Conservation (phyloP, 2,113 vertebrate genomes). For the Muntiacus muntjak region DNA sequence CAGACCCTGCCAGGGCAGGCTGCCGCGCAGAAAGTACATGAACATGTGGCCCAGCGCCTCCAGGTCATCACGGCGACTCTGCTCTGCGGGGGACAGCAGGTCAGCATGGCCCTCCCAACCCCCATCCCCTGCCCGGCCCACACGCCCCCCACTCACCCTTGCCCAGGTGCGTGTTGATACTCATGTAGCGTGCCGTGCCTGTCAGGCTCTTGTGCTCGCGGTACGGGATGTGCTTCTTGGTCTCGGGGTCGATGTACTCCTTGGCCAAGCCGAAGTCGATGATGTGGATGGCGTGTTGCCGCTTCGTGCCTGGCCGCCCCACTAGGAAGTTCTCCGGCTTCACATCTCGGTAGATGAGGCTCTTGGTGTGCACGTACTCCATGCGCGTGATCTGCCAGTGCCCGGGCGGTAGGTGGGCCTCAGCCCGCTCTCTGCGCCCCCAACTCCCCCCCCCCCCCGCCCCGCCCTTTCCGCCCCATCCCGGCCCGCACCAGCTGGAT, state of each 20-base stretch:
- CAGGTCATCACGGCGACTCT: constrained; percentile 97
- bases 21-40: constrained; percentile 97
- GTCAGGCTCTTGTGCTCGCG: constrained; percentile 99
- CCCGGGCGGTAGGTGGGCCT: not conserved
- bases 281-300: constrained; percentile 98
- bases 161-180: constrained; percentile 97
- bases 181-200: constrained; percentile 98
- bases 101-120: rapidly evolving
- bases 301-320: constrained; percentile 94
- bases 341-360: constrained; percentile 97
- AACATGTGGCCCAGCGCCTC: constrained; percentile 99
- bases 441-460: not conserved
- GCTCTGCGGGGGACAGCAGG: constrained; percentile 82
- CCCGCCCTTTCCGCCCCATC: rapidly evolving
- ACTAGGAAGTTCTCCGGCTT: constrained; percentile 99
- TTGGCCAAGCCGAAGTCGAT: constrained; percentile 99
- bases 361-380: constrained; percentile 98
- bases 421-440: not conserved
- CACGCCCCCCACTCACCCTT: constrained; percentile 83
- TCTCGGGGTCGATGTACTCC: constrained; percentile 99
- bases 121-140: not conserved
- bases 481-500: constrained; percentile 92
- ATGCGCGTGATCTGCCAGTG: constrained; percentile 92
- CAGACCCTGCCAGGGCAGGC: constrained; percentile 97
- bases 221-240: constrained; percentile 99